Base-by-base conservation (phyloP, 2,888 invertebrate species). In the Cancer borealis region DNA sequence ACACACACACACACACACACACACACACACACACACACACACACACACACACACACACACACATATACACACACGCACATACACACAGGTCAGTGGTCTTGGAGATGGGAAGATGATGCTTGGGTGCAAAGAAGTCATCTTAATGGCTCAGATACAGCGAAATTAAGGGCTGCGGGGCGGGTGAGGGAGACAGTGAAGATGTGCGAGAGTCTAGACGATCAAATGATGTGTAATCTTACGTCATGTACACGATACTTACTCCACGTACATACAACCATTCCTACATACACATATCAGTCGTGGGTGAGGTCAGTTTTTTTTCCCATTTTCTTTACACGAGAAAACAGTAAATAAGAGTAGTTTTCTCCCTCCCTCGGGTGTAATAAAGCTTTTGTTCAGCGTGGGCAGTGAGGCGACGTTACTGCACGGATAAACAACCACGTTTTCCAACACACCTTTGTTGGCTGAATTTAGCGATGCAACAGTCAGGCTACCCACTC, bases 381-480 rank as follows among this genome's bases (percentile, higher is more conserved):
- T 79, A 12, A 79, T 79, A 21, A 30, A 79, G 79, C 79, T 79
- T 79, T 79, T 79, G 79, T 79, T 79, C 30, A 79, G 79, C 79
- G 79, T 79, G 79, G 79, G 79, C 79, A 30, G 79, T 30, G 79
- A 79, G 79, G 79, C 79, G 79, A 79, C 79, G 79, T 79, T 79
- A 30, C 79, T 79, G 79, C 79, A 30, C 79, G 79, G 79, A 79
- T 79, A 79, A 79, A 79, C 79, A 79, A 79, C 79, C 30, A 12
- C 30, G 79, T 79, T 79, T 79, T 79, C 79, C 79, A 79, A 8
- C 30, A 6, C 8, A 10, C 79, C 79, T 79, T 79, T 79, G 79
- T 79, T 79, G 79, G 10, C 79, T 79, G 79, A 79, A 79, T 79
- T 79, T 30, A 79, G 79, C 79, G 79, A 79, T 79, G 30, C 30